A percentile compares a stretch with the other conserved stretches of the same genome.
Evolutionary conservation across 92 coral and sea anemone genomes (phyloP).

Genomic region (Pocillopora grandis): DNA sequence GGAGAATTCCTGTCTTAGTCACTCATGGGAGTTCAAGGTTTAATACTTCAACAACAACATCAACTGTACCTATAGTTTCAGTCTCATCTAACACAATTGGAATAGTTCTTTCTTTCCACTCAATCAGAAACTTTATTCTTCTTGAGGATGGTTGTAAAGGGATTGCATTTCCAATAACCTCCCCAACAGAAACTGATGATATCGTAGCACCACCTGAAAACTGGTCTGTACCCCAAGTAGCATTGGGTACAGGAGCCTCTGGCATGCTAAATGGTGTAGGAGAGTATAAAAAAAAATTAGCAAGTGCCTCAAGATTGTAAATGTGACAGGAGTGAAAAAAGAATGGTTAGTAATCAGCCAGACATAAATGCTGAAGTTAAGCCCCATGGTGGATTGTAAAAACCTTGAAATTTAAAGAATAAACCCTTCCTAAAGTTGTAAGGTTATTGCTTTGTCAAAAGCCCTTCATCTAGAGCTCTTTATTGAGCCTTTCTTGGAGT

Average conservation of each 20-base stretch:
- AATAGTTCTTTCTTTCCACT: constrained; percentile 88
- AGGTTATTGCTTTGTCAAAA: too few species aligned
- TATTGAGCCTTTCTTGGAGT: too few species aligned
- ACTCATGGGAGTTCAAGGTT: neutral
- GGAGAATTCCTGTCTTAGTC: too few species aligned
- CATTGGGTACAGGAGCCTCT: neutral
- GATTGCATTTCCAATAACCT: constrained; percentile 57
- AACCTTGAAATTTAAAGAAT: too few species aligned
- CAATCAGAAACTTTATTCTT: constrained; percentile 71
- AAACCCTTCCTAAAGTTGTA: too few species aligned
- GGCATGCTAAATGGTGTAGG: constrained; percentile 12
- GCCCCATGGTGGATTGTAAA: too few species aligned
- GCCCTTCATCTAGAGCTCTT: too few species aligned
- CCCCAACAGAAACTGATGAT: constrained; percentile 38
- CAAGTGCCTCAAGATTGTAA: too few species aligned
- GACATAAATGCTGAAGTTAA: too few species aligned
- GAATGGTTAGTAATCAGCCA: too few species aligned
- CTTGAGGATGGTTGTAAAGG: constrained; percentile 72
- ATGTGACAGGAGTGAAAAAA: too few species aligned
- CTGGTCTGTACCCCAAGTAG: constrained; percentile 1
- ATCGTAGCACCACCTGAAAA: neutral
- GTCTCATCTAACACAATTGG: constrained; percentile 76
- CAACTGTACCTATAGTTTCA: constrained; percentile 78
- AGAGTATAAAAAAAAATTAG: neutral
- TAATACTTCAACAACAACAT: neutral